Base-by-base conservation (phyloP, 2,888 invertebrate species). In the Graphium colonna region DNA sequence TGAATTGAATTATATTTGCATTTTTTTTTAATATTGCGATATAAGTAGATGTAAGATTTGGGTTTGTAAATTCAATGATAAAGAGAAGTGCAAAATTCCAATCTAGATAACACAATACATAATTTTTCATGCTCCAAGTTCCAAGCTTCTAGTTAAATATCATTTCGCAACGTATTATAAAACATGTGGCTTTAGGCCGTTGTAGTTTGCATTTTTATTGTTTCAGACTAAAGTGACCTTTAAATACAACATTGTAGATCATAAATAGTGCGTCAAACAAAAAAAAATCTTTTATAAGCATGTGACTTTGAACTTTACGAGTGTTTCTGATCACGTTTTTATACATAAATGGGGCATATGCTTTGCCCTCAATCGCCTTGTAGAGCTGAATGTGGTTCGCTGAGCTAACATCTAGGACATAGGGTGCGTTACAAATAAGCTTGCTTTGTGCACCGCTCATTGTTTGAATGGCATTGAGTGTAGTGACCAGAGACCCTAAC, bases 381-480 rank as follows among this genome's bases (percentile, higher is more conserved):
- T 51, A 52, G 21, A 52, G 48, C 36, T 54, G 51, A 51, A 57
- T 50, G 18, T 48, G 46, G 48, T 55, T 18, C 44, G 43, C 47
- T 47, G 48, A 38, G 44, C 36, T 1, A 7, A 47, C 13, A 36
- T 50, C 40, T 49, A 54, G 65, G 63, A 59, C 63, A 63, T 59
- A 63, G 52, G 60, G 61, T 57, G 61, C n/a, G 60, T 67, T 60
- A 61, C 63, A 60, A 46, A 41, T 47, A 69, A 71, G 72, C 58
- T 68, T 72, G 67, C 65, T 64, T 63, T 58, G 65, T 65, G 65
- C 66, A 69, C 64, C 70, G 61, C 58, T 68, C 62, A 79, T 82
- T 84, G 77, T 82, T 73, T 64, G 62, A 52, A 61, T 76, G 75
- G 70, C 82, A 81, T 80, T 82, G 70, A 65, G 55, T 65, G 61